phyloP scores from a whole-genome alignment of 2,113 vertebrate species.

The Syngnathoides biaculeatus region DNA sequence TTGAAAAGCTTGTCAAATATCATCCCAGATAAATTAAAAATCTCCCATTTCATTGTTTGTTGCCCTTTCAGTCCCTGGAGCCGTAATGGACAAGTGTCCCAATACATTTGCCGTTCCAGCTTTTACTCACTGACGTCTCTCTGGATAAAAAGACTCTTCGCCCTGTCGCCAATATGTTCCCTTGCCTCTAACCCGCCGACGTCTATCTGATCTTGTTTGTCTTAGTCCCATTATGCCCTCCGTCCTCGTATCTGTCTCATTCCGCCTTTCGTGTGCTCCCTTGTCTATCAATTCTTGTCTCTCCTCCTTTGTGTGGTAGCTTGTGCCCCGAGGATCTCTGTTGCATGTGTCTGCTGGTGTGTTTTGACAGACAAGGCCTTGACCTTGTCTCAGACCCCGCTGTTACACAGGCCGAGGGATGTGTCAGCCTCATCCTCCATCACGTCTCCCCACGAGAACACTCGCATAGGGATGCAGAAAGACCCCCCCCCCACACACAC shows the following conservation, averaged over 20 bases:
- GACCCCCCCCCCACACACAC: background rate
- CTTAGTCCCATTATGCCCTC: slow-evolving; percentile 17
- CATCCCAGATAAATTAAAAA: background rate
- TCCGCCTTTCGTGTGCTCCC: slow-evolving; percentile 13
- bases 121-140: slow-evolving; percentile 13
- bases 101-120: background rate
- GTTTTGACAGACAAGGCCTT: slow-evolving; percentile 57
- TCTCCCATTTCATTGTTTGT: background rate
- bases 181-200: slow-evolving; percentile 1
- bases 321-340: slow-evolving; percentile 48
- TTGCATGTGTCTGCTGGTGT: slow-evolving; percentile 52
- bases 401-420: slow-evolving; percentile 38
- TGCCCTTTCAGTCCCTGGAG: slow-evolving; percentile 38
- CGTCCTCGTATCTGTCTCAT: slow-evolving; percentile 10
- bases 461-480: slow-evolving; percentile 10
- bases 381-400: slow-evolving; percentile 50
- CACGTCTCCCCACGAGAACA: slow-evolving; percentile 18
- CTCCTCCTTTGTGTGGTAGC: slow-evolving; percentile 38
- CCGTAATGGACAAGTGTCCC: background rate
- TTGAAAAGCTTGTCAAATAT: background rate
- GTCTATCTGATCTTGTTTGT: slow-evolving; percentile 33
- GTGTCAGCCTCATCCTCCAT: slow-evolving; percentile 37
- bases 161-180: slow-evolving; percentile 11
- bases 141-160: background rate
- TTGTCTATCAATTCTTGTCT: slow-evolving; percentile 57